Evolutionary conservation across 2,113 vertebrate species (phyloP).

Genomic region (Trematocara stigmaticum): DNA sequence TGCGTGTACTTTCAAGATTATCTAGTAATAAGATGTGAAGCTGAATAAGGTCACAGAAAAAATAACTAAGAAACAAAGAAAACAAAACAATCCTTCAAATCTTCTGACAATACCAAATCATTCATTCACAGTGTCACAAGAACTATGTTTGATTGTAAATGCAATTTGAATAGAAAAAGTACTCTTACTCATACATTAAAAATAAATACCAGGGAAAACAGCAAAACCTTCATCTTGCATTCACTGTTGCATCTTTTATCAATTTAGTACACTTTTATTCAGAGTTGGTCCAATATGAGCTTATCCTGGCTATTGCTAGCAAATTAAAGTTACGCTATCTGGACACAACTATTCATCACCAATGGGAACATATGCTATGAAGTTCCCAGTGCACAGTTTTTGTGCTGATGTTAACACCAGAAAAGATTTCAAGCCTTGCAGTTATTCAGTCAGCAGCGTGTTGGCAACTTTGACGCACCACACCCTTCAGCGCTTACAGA

Average conservation of each 20-base stretch:
- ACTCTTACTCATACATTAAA: background rate
- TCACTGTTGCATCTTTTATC: background rate
- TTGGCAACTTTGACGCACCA: background rate
- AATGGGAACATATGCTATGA: background rate
- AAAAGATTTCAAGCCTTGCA: background rate
- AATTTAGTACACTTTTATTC: background rate
- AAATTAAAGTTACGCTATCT: background rate
- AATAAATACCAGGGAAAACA: background rate
- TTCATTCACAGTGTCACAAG: background rate
- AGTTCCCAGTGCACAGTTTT: background rate
- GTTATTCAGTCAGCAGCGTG: background rate
- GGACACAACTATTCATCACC: background rate
- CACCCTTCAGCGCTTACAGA: accelerated
- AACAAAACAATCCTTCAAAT: background rate
- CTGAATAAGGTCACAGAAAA: background rate
- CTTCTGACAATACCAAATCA: background rate
- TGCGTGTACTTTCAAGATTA: background rate
- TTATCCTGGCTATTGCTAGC: background rate
- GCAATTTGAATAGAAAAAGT: background rate
- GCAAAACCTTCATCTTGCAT: background rate
- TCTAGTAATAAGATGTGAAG: background rate
- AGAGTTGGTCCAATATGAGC: background rate
- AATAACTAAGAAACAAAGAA: background rate
- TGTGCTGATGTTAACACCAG: background rate
- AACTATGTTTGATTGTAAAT: background rate